Evolutionary conservation across 2,113 vertebrate genomes (phyloP), one percentile per base, ranked within the genome.

Genomic region (Eudyptes chrysolophus): DNA sequence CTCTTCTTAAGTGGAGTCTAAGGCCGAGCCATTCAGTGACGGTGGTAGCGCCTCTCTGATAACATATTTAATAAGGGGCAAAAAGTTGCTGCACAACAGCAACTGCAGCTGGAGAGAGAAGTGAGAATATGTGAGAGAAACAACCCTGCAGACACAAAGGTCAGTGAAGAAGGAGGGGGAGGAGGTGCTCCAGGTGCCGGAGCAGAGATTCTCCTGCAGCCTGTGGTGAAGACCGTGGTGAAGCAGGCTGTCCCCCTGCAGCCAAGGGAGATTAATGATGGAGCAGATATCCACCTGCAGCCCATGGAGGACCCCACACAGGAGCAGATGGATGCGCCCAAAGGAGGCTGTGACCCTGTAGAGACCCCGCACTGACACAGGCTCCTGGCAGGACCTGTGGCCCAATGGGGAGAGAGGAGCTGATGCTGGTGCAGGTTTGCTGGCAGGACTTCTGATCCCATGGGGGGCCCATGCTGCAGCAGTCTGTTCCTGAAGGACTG

Each of bases 11-110:
- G 8, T 57, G 21, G 36, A 51, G 16, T n/a, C 22, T 30, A 64
- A 44, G 49, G 6, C 13, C 1, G 1, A 71, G 18, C 4, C 10
- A 4, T 27, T 32, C n/a, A 51, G 17, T 0, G 2, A 32, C 0
- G 0, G 30, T 65, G 51, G 20, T 20, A 51, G 18, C 2, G 0
- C 16, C 22, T 32, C 29, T 38, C 44, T 6, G 18, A 20, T 14
- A 57, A 44, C 11, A 21, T 26, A 36, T 51, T 20, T 30, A 52
- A 52, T 32, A 32, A 44, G 11, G 36, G 12, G 6, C 1, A 36
- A 57, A 51, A 32, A 3, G 11, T 13, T 61, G 20, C 13, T 17
- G 13, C 13, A 5, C 46, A 64, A 29, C 7, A 58, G 22, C 24
- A 77, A 21, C 8, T 34, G 21, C 26, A 64, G 16, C 8, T 8